phyloP scores from a whole-genome alignment of 2,888 invertebrate species.

The Drosophila recens region DNA sequence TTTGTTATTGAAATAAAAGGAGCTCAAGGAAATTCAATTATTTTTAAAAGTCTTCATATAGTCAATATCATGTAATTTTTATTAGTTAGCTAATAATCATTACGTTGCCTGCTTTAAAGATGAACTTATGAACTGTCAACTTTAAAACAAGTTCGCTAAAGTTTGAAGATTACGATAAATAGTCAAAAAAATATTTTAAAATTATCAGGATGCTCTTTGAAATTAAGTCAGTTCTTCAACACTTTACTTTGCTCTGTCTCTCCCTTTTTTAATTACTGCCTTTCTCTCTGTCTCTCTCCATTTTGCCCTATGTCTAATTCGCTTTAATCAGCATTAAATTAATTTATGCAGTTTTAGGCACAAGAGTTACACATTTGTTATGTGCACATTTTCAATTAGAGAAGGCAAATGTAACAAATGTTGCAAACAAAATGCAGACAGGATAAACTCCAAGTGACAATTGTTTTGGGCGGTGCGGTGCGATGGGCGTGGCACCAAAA shows the following conservation, averaged over 20 bases:
- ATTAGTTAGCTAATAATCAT: no score
- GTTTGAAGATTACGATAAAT: no score
- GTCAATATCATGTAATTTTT: no score
- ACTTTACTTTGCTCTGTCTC: not conserved
- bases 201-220: not conserved
- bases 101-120: no score
- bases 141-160: no score
- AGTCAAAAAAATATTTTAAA: no score
- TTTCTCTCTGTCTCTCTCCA: not conserved
- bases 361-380: not conserved
- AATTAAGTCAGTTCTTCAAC: not conserved
- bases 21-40: no score
- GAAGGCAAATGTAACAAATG: conserved; percentile 4
- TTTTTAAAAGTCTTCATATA: no score
- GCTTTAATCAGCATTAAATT: not conserved
- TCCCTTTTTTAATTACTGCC: not conserved
- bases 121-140: no score
- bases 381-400: conserved; percentile 34
- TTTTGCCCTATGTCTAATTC: not conserved
- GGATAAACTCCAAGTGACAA: conserved; percentile 14
- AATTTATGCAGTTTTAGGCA: conserved; percentile 30
- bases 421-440: conserved; percentile 18
- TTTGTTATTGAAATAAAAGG: no score
- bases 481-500: not conserved
- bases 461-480: not conserved